Evolutionary conservation across 2,888 invertebrate species (phyloP), one percentile per base, ranked within the genome.

Genomic region (Pantelozetes paolii): DNA sequence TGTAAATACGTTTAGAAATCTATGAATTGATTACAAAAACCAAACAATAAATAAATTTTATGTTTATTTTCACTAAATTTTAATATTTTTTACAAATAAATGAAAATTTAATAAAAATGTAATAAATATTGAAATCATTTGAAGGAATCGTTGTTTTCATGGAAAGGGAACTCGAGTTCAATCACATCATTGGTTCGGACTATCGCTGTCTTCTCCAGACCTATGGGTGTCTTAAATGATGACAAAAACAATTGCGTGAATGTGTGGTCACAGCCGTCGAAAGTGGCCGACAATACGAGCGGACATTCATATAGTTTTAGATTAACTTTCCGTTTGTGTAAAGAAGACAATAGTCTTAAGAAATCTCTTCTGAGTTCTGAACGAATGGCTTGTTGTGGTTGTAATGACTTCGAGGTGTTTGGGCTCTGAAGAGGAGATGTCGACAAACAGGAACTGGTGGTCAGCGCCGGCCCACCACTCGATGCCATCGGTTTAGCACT

Each of bases 311-410:
- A 64, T 36, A 64, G 32, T 36, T 64, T 64, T 2, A 64, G n/a
- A 6, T 9, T 36, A 9, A 64, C 64, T 36, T 36, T 64, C n/a
- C 64, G 32, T n/a, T 64, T 64, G n/a, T 64, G 64, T 6, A 64
- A 30, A 11, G 64, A 64, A 11, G 64, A 64, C 36, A 64, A 64
- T 1, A 64, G 20, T n/a, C 64, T 13, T 36, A 64, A 36, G 20
- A 64, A 64, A 36, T 64, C 64, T 8, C 64, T 30, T 36, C 64
- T 64, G 2, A 64, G 64, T 36, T 36, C 36, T 1, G 64, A 64
- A 18, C 64, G 64, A n/a, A 64, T 64, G n/a, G 64, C 36, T n/a
- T 64, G 64, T 64, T 64, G 64, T 64, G 64, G 64, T 18, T 20
- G 20, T 36, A 64, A 36, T 36, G 64, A 36, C 36, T 64, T 64